Conservation (phyloP, 2,113 vertebrate genomes). For the Tretioscincus oriximinensis region DNA sequence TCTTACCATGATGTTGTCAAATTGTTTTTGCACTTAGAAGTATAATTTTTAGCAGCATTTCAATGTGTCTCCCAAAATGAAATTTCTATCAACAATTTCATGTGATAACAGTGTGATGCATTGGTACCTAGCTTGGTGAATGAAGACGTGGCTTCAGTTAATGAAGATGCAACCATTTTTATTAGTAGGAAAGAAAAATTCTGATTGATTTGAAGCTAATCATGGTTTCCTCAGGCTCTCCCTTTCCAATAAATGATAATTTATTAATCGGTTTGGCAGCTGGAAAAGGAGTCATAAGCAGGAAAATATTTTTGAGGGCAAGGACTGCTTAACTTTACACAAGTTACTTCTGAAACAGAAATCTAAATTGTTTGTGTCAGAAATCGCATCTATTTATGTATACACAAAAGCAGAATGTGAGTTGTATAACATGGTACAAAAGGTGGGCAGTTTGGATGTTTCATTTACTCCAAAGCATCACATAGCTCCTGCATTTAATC, state of each 20-base stretch:
- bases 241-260: not conserved
- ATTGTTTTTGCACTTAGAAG: too few relatives aligned
- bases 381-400: not conserved
- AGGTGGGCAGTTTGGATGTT: not conserved
- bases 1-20: too few relatives aligned
- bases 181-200: not conserved
- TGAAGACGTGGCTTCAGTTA: too few relatives aligned
- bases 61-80: too few relatives aligned
- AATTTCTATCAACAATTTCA: too few relatives aligned
- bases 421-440: not conserved
- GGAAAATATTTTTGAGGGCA: not conserved
- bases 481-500: not conserved
- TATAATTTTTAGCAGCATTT: too few relatives aligned
- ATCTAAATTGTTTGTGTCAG: not conserved
- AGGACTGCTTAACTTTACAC: not conserved
- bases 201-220: conserved; percentile 3
- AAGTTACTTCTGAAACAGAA: not conserved
- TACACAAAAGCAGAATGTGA: not conserved
- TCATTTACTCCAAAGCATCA: conserved; percentile 5
- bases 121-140: too few relatives aligned
- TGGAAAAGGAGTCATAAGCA: not conserved
- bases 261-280: not conserved
- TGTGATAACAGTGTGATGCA: too few relatives aligned
- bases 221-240: not conserved
- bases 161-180: not conserved